A percentile compares a stretch with the other conserved stretches of the same genome.
phyloP scores from a whole-genome alignment of 2,797 vertebrate genomes.

The Pipistrellus kuhlii region DNA sequence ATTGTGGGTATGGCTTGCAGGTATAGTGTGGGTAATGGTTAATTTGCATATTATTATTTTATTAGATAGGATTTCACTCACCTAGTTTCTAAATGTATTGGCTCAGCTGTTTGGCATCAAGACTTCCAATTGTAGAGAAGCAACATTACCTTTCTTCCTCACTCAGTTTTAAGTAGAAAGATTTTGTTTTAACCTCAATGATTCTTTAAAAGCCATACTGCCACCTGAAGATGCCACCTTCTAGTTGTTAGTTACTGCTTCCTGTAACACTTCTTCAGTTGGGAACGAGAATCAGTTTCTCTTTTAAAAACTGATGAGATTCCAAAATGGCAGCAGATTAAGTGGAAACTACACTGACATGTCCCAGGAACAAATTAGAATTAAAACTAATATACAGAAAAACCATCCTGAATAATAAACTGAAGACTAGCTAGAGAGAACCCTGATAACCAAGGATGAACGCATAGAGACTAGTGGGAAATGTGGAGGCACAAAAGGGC shows the following conservation, averaged over 20 bases:
- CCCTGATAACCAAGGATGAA: too few relatives aligned
- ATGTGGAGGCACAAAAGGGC: too few relatives aligned
- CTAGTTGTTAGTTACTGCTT: not conserved
- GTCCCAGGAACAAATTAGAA: too few relatives aligned
- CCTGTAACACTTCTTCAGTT: not conserved
- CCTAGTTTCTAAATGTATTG: not conserved
- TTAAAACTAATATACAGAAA: too few relatives aligned
- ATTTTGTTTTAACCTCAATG: not conserved
- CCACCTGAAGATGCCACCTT: not conserved
- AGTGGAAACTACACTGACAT: too few relatives aligned
- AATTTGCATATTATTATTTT: too few relatives aligned
- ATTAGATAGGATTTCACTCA: not conserved
- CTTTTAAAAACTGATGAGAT: not conserved
- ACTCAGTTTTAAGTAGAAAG: not conserved
- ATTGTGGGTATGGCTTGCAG: too few relatives aligned
- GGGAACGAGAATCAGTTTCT: not conserved
- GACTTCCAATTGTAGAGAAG: not conserved
- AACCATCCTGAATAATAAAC: too few relatives aligned
- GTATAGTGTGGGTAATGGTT: too few relatives aligned
- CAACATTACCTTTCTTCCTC: not conserved
- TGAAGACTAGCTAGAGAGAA: too few relatives aligned
- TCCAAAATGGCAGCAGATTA: not conserved
- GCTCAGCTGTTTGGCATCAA: not conserved
- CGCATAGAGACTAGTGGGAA: too few relatives aligned
- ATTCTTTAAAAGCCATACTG: not conserved